phyloP scores from a whole-genome alignment of 2,888 invertebrate genomes.

The Clanis bilineata region DNA sequence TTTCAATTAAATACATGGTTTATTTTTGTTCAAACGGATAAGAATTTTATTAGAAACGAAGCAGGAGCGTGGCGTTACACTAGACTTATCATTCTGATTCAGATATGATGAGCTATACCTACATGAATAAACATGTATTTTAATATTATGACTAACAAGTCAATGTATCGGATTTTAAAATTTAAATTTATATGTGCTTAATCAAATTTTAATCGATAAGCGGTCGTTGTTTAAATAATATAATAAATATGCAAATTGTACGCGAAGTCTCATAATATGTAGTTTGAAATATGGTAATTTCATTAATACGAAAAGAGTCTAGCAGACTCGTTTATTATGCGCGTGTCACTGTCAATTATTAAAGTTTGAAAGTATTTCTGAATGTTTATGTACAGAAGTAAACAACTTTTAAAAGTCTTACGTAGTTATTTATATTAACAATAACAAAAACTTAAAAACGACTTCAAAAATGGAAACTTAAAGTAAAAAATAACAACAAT shows the following conservation, averaged over 20 bases:
- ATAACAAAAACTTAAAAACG: too few relatives aligned
- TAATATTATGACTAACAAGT: not conserved
- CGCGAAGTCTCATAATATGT: conserved; percentile 26
- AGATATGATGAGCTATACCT: too few relatives aligned
- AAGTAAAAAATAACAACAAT: too few relatives aligned
- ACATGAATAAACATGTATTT: not conserved
- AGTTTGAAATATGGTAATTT: conserved; percentile 44
- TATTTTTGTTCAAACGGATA: too few relatives aligned
- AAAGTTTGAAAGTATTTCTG: not conserved
- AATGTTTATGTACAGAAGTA: not conserved
- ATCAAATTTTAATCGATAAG: conserved; percentile 14
- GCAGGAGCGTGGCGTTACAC: too few relatives aligned
- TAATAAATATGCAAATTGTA: conserved; percentile 18
- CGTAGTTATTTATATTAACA: too few relatives aligned
- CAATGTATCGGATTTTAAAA: not conserved
- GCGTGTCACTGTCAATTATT: not conserved
- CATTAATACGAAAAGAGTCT: conserved; percentile 37
- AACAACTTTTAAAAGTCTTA: too few relatives aligned
- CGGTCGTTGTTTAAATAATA: conserved; percentile 3
- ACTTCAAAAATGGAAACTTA: too few relatives aligned
- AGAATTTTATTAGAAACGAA: too few relatives aligned
- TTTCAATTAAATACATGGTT: too few relatives aligned
- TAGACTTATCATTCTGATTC: not conserved
- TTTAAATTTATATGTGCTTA: not conserved
- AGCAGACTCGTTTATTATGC: conserved; percentile 25